Base-by-base conservation (phyloP, 1,140 invertebrate species). In the Stegodyphus mimosarum region DNA sequence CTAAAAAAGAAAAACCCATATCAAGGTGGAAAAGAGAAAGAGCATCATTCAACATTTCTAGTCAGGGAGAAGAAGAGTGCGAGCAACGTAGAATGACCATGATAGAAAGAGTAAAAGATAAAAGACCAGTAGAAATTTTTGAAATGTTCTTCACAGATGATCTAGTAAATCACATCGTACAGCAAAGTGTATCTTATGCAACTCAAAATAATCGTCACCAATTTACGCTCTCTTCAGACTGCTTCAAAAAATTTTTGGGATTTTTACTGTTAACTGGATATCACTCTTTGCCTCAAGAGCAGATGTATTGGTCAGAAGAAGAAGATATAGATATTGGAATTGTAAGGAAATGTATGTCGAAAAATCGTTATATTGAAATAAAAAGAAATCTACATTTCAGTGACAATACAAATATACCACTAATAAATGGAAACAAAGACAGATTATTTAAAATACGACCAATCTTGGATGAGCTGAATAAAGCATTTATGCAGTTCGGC, bases 221-320 rank as follows among this genome's bases (percentile, higher is more conserved):
- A 73, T 73, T 73, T 73, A 73, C 71, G 71, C 71, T 73, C 71
- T 73, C 71, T 73, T 73, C 71, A 73, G 71, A 73, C 71, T 73
- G 71, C 71, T 73, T 73, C 71, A 73, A 73, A 73, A 73, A 51
- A 53, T 73, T 73, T 73, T 73, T 52, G 71, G 71, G 71, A 73
- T 73, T 73, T 73, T 73, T 73, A 73, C 71, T 73, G 71, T 73
- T 73, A 73, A 73, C 71, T 73, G 71, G 71, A 73, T 73, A 73
- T 73, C 50, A 73, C 71, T 73, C 71, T 73, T 73, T 73, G 71
- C 51, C 71, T 73, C 71, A 73, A 73, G 71, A 73, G 71, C 71
- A 73, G 71, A 73, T 73, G 71, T 73, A 73, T 73, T 73, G 71
- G 71, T 73, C 71, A 73, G 71, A 73, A 67, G 64, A 67, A 67